A percentile compares a stretch with the other conserved stretches of the same genome.
Conservation (phyloP, 2,888 invertebrate genomes). For the Lysandra bellargus region DNA sequence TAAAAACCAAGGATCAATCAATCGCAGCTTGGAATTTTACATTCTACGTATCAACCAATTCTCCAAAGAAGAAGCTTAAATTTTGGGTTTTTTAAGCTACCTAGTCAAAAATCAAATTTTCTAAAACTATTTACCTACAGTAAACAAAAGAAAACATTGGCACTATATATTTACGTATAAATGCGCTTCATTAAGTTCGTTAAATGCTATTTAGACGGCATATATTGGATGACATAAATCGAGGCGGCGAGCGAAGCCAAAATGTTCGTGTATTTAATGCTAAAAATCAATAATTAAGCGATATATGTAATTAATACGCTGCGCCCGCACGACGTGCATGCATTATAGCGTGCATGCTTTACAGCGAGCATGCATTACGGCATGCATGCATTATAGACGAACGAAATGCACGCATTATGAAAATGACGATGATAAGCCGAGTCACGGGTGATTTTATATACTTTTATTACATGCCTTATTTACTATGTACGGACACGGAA, state of each 20-base stretch:
- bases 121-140: neutral
- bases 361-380: slow-evolving; percentile 30
- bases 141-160: neutral
- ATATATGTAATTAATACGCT: slow-evolving; percentile 76
- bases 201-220: slow-evolving; percentile 44
- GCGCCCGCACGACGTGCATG: slow-evolving; percentile 47
- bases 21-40: too few relatives aligned
- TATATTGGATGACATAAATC: slow-evolving; percentile 48
- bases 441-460: slow-evolving; percentile 46
- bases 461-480: slow-evolving; percentile 36
- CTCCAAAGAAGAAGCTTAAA: too few relatives aligned
- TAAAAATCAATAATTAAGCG: slow-evolving; percentile 79
- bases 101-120: neutral
- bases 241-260: slow-evolving; percentile 48
- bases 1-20: too few relatives aligned
- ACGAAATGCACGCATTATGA: slow-evolving; percentile 62
- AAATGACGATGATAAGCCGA: slow-evolving; percentile 62
- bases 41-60: too few relatives aligned
- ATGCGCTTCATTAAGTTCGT: slow-evolving; percentile 34
- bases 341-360: slow-evolving; percentile 50
- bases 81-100: neutral
- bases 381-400: slow-evolving; percentile 58
- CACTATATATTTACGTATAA: neutral
- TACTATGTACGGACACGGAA: slow-evolving; percentile 24
- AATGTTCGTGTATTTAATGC: slow-evolving; percentile 67